Base-by-base conservation (phyloP, 1,140 invertebrate species). In the Listronotus bonariensis region DNA sequence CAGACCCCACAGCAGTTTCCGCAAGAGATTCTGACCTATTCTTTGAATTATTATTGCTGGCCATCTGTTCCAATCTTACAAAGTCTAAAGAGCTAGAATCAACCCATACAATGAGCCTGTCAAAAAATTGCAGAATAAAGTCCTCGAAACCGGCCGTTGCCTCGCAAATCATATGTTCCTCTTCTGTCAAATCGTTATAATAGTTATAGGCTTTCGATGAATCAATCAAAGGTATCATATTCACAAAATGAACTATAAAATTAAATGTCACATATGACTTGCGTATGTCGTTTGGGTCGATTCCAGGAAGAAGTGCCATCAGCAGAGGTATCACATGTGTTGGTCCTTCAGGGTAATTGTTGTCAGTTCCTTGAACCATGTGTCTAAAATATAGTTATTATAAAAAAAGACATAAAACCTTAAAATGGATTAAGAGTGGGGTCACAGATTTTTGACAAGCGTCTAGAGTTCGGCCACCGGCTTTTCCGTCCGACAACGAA, bases 201-300 rank as follows among this genome's bases (percentile, higher is more conserved):
- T 85, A 71, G 8, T 87, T 83, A 17, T 84, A 80, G 0, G 91
- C 88, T 34, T 84, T 82, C 3, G 94, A 95, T 62, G 89, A 95
- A 74, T 97, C 93, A 1, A 93, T 87, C n/a, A 96, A 80, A 0
- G 92, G 90, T 41, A 96, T 85, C 75, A 93, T 81, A 38, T 85
- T 86, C 1, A 87, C 84, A 72, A 95, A 88, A 11, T 88, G 87
- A 11, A 88, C 84, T 54, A 95, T 89, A 68, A 95, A 87, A 76
- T 91, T 86, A 67, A 95, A 85, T 0, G 91, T 87, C 31, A 90
- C 85, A 70, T 93, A 82, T 63, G 87, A 91, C 74, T 97, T 98
- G 85, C 36, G 85, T 34, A 89, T 84, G 78, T 97, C 95, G 74
- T 97, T 98, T 0, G 92, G 87, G 80, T 98, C 94, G 42, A 97